Evolutionary conservation across 2,888 invertebrate species (phyloP), one percentile per base, ranked within the genome.

Genomic region (Autographa gamma): DNA sequence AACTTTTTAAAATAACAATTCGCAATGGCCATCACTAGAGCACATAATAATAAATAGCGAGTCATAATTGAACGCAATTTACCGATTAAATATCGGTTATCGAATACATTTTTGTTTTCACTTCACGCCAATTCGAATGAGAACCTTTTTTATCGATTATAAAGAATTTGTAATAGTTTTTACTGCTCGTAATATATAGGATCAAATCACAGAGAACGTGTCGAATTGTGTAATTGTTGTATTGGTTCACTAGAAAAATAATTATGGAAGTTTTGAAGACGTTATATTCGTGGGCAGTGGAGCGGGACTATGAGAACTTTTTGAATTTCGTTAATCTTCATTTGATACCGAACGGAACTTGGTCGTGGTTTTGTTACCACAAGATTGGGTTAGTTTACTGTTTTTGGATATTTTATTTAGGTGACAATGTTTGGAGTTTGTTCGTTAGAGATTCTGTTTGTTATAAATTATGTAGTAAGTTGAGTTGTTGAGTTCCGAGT

Each of bases 291-390:
- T 80, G 85, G 84, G 88, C 93, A 89, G 86, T 93, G 91, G 88
- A 93, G 92, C 95, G 93, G 87, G 89, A 91, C 95, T 92, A 91
- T 95, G 95, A 93, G 95, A 95, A 95, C 92, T 87, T 91, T 92
- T 92, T 74, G 86, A 90, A 90, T 91, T 91, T 90, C 85, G 90
- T 90, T 92, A 91, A 90, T 92, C 92, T 93, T 91, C 90, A 93
- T 93, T 92, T 92, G 93, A 93, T 93, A 91, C 90, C 88, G 63
- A 56, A 25, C 43, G 63, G 71, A 60, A 79, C 67, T 88, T 69
- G 85, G 77, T 83, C 79, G 92, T 89, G 92, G 92, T 90, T 91
- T 81, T 88, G 82, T 77, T 83, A 88, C 91, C 90, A 76, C 91
- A 89, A 88, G 83, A 83, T 86, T 83, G 81, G 82, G 79, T 85